Conservation (phyloP, 2,797 vertebrate species). For the Semaprochilodus insignis region DNA sequence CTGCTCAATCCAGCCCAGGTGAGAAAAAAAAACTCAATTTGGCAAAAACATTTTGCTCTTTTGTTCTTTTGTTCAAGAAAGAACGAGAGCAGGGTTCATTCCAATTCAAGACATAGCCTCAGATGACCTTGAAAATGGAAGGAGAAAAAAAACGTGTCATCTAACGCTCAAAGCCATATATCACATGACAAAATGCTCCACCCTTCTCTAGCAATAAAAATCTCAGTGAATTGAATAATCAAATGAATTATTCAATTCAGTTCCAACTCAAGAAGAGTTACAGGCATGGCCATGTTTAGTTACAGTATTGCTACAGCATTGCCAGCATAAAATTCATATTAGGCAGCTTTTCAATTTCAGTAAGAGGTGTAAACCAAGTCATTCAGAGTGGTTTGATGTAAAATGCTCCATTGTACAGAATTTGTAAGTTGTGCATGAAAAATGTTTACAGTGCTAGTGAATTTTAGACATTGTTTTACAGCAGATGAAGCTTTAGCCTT, state of each 20-base stretch:
- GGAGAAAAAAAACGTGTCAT: background rate
- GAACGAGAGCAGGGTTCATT: background rate
- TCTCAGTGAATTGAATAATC: too few species aligned
- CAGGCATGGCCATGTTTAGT: background rate
- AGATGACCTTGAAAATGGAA: background rate
- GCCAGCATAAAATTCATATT: background rate
- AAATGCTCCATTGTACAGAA: too few species aligned
- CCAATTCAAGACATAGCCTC: background rate
- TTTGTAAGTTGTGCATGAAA: too few species aligned
- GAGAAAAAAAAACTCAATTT: background rate
- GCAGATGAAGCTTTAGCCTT: too few species aligned
- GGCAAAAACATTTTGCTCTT: too few species aligned
- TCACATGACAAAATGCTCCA: background rate
- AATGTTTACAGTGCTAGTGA: too few species aligned
- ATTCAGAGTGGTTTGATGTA: too few species aligned
- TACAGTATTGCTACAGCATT: background rate
- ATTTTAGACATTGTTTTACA: too few species aligned
- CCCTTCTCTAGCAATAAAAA: background rate
- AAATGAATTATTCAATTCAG: slow-evolving; percentile 5
- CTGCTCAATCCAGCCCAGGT: background rate
- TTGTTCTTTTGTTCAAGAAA: too few species aligned
- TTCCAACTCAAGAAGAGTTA: background rate
- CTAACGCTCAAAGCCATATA: background rate
- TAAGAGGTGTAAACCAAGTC: too few species aligned
- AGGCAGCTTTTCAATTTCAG: too few species aligned